phyloP scores from a whole-genome alignment of 2,113 vertebrate genomes.

The Mustela lutreola region DNA sequence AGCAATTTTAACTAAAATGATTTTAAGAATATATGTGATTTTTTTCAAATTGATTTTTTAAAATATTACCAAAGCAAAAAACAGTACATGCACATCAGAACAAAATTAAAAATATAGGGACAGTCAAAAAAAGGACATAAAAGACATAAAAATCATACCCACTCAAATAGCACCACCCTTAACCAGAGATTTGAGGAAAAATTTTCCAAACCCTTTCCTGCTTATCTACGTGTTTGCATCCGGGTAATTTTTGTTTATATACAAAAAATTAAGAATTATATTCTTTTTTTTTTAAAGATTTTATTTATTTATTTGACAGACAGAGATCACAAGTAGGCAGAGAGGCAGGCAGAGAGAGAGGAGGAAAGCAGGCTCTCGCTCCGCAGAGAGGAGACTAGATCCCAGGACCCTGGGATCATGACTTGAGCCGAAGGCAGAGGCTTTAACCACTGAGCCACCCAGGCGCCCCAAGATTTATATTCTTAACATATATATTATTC shows the following conservation, averaged over 20 bases:
- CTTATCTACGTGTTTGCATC: neutral
- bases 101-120: neutral
- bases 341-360: no score
- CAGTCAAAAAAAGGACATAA: neutral
- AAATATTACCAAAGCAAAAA: neutral
- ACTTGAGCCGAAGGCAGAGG: no score
- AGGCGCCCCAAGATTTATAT: neutral
- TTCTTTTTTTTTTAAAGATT: neutral
- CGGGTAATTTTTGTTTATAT: neutral
- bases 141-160: neutral
- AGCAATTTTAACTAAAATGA: neutral
- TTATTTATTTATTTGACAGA: no score
- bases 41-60: conserved; percentile 19
- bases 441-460: no score
- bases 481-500: neutral
- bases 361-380: no score
- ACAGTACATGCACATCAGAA: neutral
- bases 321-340: no score
- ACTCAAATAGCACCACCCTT: neutral
- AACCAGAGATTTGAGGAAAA: neutral
- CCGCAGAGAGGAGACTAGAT: no score
- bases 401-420: no score
- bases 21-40: neutral
- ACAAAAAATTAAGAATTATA: neutral
- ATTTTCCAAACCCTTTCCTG: neutral